A percentile compares a stretch with the other conserved stretches of the same genome.
Evolutionary conservation across 2,797 vertebrate species (phyloP).

Genomic region (Cercopithecus hamlyni): DNA sequence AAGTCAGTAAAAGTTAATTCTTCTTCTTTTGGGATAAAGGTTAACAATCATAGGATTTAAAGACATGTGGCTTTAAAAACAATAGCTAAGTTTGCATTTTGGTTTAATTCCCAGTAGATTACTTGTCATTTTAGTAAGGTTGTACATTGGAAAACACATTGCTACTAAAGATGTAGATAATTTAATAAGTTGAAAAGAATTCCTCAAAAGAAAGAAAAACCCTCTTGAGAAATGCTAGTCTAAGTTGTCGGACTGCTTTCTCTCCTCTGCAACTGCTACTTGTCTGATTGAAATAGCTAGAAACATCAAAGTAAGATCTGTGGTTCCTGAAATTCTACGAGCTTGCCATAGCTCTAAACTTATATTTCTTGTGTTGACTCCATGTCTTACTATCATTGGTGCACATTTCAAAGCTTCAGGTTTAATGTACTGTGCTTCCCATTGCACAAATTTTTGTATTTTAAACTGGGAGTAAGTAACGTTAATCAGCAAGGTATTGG

Average conservation of each 20-base stretch:
- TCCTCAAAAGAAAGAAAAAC: constrained; percentile 50
- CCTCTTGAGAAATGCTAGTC: constrained; percentile 34
- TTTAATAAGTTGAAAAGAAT: constrained; percentile 65
- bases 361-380: constrained; percentile 58
- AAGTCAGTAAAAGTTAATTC: constrained; percentile 59
- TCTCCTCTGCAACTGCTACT: background rate
- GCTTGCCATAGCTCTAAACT: constrained; percentile 47
- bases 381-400: constrained; percentile 9
- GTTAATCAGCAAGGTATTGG: constrained; percentile 43
- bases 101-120: constrained; percentile 57
- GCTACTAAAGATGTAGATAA: constrained; percentile 43
- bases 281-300: constrained; percentile 33
- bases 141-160: constrained; percentile 55
- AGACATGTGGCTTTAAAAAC: constrained; percentile 53
- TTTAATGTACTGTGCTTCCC: constrained; percentile 57
- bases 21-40: constrained; percentile 44
- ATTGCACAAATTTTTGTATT: constrained; percentile 50
- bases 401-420: constrained; percentile 68
- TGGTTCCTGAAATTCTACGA: constrained; percentile 33
- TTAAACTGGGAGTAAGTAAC: constrained; percentile 59
- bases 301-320: constrained; percentile 46
- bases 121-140: constrained; percentile 60
- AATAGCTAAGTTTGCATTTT: constrained; percentile 53
- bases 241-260: constrained; percentile 35
- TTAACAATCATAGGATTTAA: constrained; percentile 62